Percentiles rank a stretch among this genome's conserved stretches.
phyloP scores from a whole-genome alignment of 1,140 invertebrate species.

The Glossosoma conforme region DNA sequence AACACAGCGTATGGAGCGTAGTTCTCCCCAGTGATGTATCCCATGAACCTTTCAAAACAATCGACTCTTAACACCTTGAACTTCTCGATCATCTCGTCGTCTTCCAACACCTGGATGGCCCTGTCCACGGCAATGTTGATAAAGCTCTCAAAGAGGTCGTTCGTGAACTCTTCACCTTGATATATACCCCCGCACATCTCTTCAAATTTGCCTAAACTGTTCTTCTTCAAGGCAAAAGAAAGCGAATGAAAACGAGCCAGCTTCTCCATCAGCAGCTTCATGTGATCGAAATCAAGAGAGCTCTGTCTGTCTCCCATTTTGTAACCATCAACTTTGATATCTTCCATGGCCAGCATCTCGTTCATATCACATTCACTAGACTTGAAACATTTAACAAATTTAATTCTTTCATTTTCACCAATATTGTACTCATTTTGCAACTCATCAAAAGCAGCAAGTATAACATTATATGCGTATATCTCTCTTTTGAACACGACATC shows the following conservation, averaged over 20 bases:
- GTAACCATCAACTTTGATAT: slow-evolving; percentile 45
- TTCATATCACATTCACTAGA: slow-evolving; percentile 35
- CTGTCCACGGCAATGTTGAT: slow-evolving; percentile 1
- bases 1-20: slow-evolving; percentile 43
- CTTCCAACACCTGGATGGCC: slow-evolving; percentile 2
- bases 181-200: neutral
- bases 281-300: slow-evolving; percentile 42
- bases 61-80: slow-evolving; percentile 5
- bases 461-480: slow-evolving; percentile 35
- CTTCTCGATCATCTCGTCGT: slow-evolving; percentile 2
- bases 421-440: slow-evolving; percentile 37
- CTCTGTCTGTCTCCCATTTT: slow-evolving; percentile 43
- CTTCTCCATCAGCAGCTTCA: slow-evolving; percentile 42
- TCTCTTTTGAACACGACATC: slow-evolving; percentile 32
- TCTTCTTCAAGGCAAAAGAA: slow-evolving; percentile 47
- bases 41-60: neutral
- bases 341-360: slow-evolving; percentile 52
- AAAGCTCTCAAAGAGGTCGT: neutral
- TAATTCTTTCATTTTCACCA: slow-evolving; percentile 32
- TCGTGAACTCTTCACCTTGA: neutral
- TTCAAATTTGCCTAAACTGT: slow-evolving; percentile 36
- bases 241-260: slow-evolving; percentile 54
- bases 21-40: slow-evolving; percentile 2
- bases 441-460: slow-evolving; percentile 36
- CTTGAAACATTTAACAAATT: slow-evolving; percentile 41